A percentile compares a stretch with the other conserved stretches of the same genome.
phyloP scores from a whole-genome alignment of 1,140 invertebrate species.

The Episyrphus balteatus region DNA sequence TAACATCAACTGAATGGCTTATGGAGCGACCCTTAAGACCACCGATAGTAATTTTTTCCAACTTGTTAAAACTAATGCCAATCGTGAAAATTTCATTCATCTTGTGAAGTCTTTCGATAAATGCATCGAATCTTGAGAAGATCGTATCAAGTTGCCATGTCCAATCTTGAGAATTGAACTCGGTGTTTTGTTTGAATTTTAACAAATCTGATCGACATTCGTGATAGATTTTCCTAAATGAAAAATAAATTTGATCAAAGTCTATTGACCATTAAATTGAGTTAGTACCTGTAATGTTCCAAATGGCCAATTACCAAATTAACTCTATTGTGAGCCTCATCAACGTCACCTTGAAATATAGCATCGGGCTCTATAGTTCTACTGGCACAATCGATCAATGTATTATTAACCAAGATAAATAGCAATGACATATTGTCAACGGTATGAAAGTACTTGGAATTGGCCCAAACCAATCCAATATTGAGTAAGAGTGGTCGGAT shows the following conservation, averaged over 20 bases:
- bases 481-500: conserved; percentile 58
- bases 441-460: conserved; percentile 71
- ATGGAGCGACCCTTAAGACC: conserved; percentile 58
- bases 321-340: conserved; percentile 42
- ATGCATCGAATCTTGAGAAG: conserved; percentile 53
- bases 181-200: conserved; percentile 23
- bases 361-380: conserved; percentile 41
- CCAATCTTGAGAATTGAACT: conserved; percentile 45
- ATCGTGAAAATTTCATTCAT: conserved; percentile 54
- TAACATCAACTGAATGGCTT: conserved; percentile 32
- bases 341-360: conserved; percentile 55
- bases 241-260: not conserved
- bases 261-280: no score
- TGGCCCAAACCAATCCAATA: conserved; percentile 73
- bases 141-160: conserved; percentile 53
- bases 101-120: conserved; percentile 42
- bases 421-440: conserved; percentile 58
- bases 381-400: conserved; percentile 49
- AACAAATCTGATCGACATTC: conserved; percentile 44
- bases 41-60: conserved; percentile 71
- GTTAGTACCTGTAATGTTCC: conserved; percentile 30
- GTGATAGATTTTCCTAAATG: conserved; percentile 37
- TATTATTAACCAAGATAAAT: conserved; percentile 58
- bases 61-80: conserved; percentile 60
- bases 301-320: conserved; percentile 35